phyloP scores from a whole-genome alignment of 2,888 invertebrate genomes.

The Osmoderma eremita region DNA sequence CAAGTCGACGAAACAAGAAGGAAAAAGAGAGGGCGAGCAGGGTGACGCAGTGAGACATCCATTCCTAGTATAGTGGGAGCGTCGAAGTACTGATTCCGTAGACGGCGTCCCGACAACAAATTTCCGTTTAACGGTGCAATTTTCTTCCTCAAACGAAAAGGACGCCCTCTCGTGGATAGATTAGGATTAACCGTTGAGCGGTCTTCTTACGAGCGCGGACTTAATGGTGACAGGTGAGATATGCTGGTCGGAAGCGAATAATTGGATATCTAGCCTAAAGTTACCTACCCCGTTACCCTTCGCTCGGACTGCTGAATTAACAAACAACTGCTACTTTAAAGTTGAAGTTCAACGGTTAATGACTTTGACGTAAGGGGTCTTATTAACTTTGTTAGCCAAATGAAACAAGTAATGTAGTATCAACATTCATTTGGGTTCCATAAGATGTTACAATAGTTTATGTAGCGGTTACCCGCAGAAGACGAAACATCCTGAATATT shows the following conservation, averaged over 20 bases:
- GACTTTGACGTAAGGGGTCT: conserved; percentile 20
- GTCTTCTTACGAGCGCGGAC: conserved; percentile 29
- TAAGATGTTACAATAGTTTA: too few species aligned
- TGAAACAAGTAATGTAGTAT: too few species aligned
- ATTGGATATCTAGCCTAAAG: conserved; percentile 29
- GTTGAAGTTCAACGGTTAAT: conserved; percentile 20
- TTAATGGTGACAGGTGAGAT: conserved; percentile 36
- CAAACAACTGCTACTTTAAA: conserved; percentile 5
- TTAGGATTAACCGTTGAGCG: conserved; percentile 36
- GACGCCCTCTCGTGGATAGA: conserved; percentile 31
- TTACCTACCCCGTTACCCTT: conserved; percentile 20
- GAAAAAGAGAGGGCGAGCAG: neutral
- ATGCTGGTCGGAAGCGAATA: conserved; percentile 35
- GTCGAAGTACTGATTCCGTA: neutral
- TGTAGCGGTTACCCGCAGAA: too few species aligned
- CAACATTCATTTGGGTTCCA: too few species aligned
- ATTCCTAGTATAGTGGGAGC: too few species aligned
- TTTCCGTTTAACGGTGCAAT: conserved; percentile 41
- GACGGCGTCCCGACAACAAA: conserved; percentile 31
- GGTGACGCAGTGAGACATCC: neutral
- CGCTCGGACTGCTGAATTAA: conserved; percentile 9
- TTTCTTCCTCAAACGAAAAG: conserved; percentile 34
- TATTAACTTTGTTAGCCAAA: conserved; percentile 11
- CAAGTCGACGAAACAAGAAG: neutral
- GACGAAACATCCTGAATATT: too few species aligned